Evolutionary conservation across 2,888 invertebrate species (phyloP).

Genomic region (Hipparchia sbordonii): DNA sequence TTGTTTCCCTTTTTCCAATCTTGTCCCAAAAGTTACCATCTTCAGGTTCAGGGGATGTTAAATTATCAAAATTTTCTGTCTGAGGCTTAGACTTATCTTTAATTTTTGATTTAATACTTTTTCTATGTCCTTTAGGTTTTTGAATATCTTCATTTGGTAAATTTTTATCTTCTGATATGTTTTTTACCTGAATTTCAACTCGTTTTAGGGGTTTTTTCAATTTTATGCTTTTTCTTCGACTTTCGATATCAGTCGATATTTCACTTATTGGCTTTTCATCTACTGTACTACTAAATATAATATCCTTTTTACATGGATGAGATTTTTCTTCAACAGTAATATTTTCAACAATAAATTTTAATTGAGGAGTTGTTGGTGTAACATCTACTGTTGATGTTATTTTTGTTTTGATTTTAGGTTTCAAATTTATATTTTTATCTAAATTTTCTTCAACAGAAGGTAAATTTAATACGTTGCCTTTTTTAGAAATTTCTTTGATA

Average conservation of each 20-base stretch:
- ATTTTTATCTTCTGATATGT: neutral
- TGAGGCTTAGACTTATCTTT: conserved; percentile 46
- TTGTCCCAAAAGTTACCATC: conserved; percentile 85
- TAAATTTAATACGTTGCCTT: conserved; percentile 51
- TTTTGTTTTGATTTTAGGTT: conserved; percentile 75
- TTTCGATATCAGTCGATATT: conserved; percentile 29
- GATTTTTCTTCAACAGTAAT: conserved; percentile 83
- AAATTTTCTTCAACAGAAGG: conserved; percentile 72
- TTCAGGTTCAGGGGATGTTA: conserved; percentile 67
- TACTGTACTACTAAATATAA: conserved; percentile 63
- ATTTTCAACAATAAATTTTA: conserved; percentile 83
- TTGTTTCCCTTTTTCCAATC: conserved; percentile 86
- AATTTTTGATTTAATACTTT: conserved; percentile 51
- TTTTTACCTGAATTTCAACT: neutral
- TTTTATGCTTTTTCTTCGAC: conserved; percentile 40
- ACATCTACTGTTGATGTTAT: conserved; percentile 82
- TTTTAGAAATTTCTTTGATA: conserved; percentile 72
- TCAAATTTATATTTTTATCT: conserved; percentile 40
- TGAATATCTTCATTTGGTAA: conserved; percentile 5
- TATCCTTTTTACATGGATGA: conserved; percentile 62
- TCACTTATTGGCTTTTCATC: conserved; percentile 46
- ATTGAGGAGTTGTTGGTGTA: conserved; percentile 67
- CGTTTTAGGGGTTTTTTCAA: conserved; percentile 28
- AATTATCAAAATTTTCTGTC: conserved; percentile 44
- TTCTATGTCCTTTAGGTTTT: conserved; percentile 40